Evolutionary conservation across 2,113 vertebrate species (phyloP).

Genomic region (Corythoichthys intestinalis): DNA sequence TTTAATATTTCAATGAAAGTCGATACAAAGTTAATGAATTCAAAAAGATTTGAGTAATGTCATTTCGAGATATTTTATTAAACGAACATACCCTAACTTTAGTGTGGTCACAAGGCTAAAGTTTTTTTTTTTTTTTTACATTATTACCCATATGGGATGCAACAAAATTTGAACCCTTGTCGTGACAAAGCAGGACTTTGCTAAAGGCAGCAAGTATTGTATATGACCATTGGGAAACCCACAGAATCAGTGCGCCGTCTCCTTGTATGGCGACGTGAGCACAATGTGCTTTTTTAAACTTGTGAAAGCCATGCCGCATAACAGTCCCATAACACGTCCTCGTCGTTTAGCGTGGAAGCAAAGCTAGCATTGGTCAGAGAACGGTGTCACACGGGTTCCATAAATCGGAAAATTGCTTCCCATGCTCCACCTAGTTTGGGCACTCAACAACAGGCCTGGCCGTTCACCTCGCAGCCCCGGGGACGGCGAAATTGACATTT

Average conservation of each 20-base stretch:
- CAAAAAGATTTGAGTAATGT: background rate
- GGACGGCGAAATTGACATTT: slow-evolving; percentile 40
- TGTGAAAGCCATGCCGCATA: slow-evolving; percentile 18
- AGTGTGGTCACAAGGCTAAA: background rate
- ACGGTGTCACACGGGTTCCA: slow-evolving; percentile 16
- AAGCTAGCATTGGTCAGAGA: slow-evolving; percentile 39
- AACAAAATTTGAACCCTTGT: background rate
- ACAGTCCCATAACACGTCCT: slow-evolving; percentile 22
- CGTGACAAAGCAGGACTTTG: background rate
- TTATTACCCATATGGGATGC: background rate
- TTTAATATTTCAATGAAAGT: background rate
- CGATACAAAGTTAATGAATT: background rate
- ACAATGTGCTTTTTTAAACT: background rate
- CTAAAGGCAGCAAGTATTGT: background rate
- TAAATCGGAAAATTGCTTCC: background rate
- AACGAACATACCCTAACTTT: background rate
- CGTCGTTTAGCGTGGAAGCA: slow-evolving; percentile 16
- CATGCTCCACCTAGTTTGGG: background rate
- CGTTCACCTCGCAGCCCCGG: slow-evolving; percentile 3
- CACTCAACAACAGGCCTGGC: background rate
- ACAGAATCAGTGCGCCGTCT: background rate
- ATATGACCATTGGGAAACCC: background rate
- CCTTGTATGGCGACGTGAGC: background rate
- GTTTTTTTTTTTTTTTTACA: background rate
- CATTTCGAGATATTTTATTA: background rate